phyloP scores from a whole-genome alignment of 2,113 vertebrate genomes.

The Pituophis catenifer region DNA sequence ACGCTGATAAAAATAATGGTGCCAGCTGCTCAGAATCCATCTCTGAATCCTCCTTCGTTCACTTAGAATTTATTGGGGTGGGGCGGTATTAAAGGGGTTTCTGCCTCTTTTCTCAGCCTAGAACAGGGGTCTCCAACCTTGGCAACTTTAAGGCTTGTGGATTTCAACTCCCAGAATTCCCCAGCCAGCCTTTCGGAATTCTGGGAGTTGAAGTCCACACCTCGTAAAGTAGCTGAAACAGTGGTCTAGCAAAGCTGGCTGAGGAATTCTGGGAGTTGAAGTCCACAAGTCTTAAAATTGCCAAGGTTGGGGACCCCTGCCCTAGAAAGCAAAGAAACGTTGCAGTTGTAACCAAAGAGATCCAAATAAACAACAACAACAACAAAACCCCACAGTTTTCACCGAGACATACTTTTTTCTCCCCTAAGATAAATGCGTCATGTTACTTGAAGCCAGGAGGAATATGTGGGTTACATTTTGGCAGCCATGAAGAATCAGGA shows the following conservation, averaged over 20 bases:
- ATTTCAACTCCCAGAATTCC: too few relatives aligned
- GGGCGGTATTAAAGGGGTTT: not conserved
- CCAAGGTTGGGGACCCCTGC: too few relatives aligned
- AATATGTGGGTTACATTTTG: not conserved
- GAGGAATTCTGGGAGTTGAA: too few relatives aligned
- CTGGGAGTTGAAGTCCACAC: too few relatives aligned
- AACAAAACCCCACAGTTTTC: not conserved
- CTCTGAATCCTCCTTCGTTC: not conserved
- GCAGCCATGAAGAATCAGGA: not conserved
- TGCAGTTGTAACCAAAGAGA: not conserved
- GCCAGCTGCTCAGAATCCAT: not conserved
- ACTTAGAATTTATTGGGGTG: not conserved
- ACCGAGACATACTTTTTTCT: not conserved
- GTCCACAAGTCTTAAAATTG: too few relatives aligned
- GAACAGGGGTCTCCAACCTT: not conserved
- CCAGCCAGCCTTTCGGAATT: too few relatives aligned
- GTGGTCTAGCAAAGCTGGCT: too few relatives aligned
- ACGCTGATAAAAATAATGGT: not conserved
- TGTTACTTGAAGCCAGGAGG: not conserved
- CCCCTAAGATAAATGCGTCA: not conserved
- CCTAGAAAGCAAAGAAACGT: not conserved
- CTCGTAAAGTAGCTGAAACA: too few relatives aligned
- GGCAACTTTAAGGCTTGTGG: too few relatives aligned
- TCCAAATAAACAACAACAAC: not conserved
- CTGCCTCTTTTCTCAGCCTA: not conserved